Conservation (phyloP, 2,888 invertebrate genomes). For the Euproctis similis region DNA sequence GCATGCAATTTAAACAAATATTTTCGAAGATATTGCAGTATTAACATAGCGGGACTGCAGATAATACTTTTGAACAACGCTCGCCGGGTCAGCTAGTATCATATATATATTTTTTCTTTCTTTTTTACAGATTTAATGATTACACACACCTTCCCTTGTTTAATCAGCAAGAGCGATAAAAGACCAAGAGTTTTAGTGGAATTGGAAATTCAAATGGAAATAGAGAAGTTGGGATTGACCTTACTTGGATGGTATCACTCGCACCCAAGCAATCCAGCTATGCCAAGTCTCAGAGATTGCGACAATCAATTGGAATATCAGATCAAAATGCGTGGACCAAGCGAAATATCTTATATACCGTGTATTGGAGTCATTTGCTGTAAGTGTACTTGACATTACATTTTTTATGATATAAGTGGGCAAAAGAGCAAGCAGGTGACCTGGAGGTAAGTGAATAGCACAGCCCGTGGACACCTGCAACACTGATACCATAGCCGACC, state of each 20-base stretch:
- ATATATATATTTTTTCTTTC: too few species aligned
- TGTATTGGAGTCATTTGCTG: slow-evolving; percentile 95
- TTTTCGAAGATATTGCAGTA: too few species aligned
- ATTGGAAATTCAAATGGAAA: slow-evolving; percentile 86
- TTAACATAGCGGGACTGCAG: too few species aligned
- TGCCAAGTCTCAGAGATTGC: slow-evolving; percentile 91
- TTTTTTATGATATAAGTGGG: too few species aligned
- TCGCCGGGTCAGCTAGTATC: too few species aligned
- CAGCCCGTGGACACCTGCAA: too few species aligned
- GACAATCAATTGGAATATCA: slow-evolving; percentile 96
- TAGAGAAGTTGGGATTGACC: slow-evolving; percentile 87
- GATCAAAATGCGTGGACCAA: slow-evolving; percentile 93
- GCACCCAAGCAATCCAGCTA: slow-evolving; percentile 90
- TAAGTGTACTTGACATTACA: too few species aligned
- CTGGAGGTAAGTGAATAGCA: too few species aligned
- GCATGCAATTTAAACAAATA: too few species aligned
- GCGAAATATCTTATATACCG: slow-evolving; percentile 93
- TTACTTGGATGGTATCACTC: slow-evolving; percentile 98
- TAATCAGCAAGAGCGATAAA: slow-evolving; percentile 86
- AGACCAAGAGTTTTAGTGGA: slow-evolving; percentile 86
- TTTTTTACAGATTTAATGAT: slow-evolving; percentile 83
- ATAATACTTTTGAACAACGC: too few species aligned
- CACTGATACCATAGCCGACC: too few species aligned
- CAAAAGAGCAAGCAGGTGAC: too few species aligned
- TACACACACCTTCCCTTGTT: slow-evolving; percentile 92